Percentiles rank a stretch among this genome's conserved stretches.
phyloP scores from a whole-genome alignment of 2,888 invertebrate genomes.

The Zootermopsis nevadensis region DNA sequence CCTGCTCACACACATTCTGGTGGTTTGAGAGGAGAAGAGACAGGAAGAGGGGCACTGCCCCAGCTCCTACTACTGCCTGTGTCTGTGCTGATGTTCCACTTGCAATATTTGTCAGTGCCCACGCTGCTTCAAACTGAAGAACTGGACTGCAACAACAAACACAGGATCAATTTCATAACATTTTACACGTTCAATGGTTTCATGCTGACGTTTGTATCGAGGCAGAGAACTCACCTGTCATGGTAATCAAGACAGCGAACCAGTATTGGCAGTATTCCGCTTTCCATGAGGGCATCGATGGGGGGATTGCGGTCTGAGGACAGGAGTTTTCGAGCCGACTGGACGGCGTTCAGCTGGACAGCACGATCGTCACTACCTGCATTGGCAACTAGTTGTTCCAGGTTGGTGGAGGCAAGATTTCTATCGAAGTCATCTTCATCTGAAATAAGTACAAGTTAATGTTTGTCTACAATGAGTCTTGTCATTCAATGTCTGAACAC shows the following conservation, averaged over 20 bases:
- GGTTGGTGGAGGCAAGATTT: conserved; percentile 75
- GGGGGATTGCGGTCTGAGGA: conserved; percentile 99
- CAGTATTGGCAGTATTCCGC: conserved; percentile 94
- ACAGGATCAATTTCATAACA: background rate
- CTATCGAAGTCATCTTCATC: conserved; percentile 82
- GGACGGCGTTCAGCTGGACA: conserved; percentile 90
- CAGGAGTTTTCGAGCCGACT: conserved; percentile 93
- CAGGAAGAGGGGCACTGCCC: conserved; percentile 95
- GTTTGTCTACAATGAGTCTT: too few relatives aligned
- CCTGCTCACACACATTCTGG: conserved; percentile 98
- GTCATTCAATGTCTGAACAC: too few relatives aligned
- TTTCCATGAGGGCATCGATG: conserved; percentile 93
- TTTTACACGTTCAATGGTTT: background rate
- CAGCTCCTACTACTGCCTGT: conserved; percentile 89
- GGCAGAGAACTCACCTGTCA: conserved; percentile 69
- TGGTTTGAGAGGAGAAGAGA: conserved; percentile 91
- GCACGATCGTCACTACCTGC: conserved; percentile 86
- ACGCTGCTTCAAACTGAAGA: conserved; percentile 96
- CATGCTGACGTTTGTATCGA: background rate
- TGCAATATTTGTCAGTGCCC: conserved; percentile 97
- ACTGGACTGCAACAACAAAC: conserved; percentile 72
- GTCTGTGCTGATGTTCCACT: conserved; percentile 95
- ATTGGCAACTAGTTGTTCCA: conserved; percentile 87
- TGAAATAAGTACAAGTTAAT: conserved; percentile 53
- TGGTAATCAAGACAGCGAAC: conserved; percentile 88